These are phyloP conservation scores for Microhierax caerulescens DNA, from an alignment of 2,797 vertebrate genomes.

Conservation along the genomic window DNA sequence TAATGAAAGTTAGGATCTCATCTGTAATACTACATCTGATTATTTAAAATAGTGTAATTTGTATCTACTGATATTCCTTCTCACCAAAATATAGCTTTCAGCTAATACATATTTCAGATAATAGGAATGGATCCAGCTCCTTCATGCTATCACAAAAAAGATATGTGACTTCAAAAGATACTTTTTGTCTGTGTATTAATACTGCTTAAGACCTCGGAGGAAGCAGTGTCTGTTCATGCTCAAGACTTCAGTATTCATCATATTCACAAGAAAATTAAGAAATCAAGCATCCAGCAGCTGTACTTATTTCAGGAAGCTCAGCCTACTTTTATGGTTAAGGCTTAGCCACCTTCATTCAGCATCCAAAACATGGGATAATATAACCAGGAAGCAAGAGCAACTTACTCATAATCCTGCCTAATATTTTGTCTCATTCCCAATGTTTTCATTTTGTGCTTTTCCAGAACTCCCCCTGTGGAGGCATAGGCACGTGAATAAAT, in stretches of 20 bases:
- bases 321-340: background rate
- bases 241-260: background rate
- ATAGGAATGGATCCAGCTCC: too few relatives aligned
- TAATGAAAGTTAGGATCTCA: background rate
- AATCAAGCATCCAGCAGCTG: background rate
- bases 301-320: background rate
- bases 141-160: background rate
- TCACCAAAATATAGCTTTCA: background rate
- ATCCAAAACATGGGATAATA: background rate
- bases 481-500: background rate
- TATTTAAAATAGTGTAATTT: background rate
- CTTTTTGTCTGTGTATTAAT: background rate
- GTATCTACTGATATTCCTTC: background rate
- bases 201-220: background rate
- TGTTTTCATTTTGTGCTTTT: background rate
- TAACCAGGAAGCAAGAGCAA: background rate
- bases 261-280: background rate
- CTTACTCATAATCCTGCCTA: background rate
- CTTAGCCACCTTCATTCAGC: background rate
- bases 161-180: background rate
- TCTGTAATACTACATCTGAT: background rate
- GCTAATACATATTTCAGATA: background rate
- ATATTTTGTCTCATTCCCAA: background rate
- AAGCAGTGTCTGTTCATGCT: background rate
- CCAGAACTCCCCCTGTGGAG: background rate